Conservation (phyloP, 2,888 invertebrate genomes). For the Xestia sexstrigata region DNA sequence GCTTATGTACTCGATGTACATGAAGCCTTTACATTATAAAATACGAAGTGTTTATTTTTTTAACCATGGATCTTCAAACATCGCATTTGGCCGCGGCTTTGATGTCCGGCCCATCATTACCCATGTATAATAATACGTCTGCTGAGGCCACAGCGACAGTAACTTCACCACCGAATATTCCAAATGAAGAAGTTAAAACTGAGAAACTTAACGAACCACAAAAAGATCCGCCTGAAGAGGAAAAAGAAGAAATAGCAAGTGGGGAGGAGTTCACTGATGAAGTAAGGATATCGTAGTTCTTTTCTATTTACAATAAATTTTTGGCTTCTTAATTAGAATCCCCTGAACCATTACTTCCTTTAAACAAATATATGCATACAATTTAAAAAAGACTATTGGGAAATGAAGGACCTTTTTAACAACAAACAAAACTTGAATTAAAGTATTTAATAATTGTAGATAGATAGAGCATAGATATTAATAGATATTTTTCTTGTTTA, state of each 20-base stretch:
- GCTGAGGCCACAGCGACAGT: slow-evolving; percentile 60
- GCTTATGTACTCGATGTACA: slow-evolving; percentile 12
- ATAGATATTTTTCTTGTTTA: no score
- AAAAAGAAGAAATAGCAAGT: slow-evolving; percentile 86
- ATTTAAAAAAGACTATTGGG: no score
- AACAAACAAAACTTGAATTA: background rate
- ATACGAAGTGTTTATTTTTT: slow-evolving; percentile 24
- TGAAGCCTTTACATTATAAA: slow-evolving; percentile 6
- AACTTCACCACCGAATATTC: slow-evolving; percentile 55
- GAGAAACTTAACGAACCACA: slow-evolving; percentile 76
- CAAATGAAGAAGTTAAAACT: slow-evolving; percentile 75
- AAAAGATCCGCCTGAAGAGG: slow-evolving; percentile 81
- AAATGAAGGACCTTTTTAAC: background rate
- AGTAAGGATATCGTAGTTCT: slow-evolving; percentile 68
- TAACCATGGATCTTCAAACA: slow-evolving; percentile 85
- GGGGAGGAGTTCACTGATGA: slow-evolving; percentile 88
- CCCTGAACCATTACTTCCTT: background rate
- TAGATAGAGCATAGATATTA: background rate
- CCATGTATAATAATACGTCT: slow-evolving; percentile 71
- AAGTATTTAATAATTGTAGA: background rate
- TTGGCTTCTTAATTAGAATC: background rate
- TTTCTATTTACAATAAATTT: background rate
- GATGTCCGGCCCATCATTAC: slow-evolving; percentile 80
- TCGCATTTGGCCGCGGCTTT: slow-evolving; percentile 88
- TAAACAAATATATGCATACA: background rate